Evolutionary conservation across 2,113 vertebrate genomes (phyloP).

Genomic region (Myrmecobius fasciatus): DNA sequence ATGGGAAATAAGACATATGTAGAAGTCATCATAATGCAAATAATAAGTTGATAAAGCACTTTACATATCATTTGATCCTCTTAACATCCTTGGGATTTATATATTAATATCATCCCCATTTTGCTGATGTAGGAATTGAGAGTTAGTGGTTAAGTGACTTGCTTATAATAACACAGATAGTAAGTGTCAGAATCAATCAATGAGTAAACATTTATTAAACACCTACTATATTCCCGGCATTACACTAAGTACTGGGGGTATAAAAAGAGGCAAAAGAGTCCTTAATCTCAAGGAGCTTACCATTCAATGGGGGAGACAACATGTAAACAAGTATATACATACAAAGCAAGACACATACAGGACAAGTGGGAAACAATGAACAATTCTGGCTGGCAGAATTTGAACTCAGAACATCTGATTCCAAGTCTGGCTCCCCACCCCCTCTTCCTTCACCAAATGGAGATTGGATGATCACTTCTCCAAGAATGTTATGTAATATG

Average conservation of each 20-base stretch:
- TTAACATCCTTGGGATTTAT: background rate
- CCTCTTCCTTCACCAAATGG: background rate
- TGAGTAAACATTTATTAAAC: background rate
- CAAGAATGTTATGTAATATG: background rate
- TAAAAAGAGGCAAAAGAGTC: background rate
- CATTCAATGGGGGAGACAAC: background rate
- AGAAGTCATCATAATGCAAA: background rate
- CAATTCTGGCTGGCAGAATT: background rate
- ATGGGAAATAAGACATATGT: background rate
- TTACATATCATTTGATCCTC: background rate
- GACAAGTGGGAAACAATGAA: background rate
- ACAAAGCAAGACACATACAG: background rate
- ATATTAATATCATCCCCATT: background rate
- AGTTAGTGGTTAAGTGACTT: background rate
- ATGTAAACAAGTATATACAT: background rate
- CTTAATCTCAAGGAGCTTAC: background rate
- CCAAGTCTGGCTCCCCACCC: too few relatives aligned
- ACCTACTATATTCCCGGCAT: background rate
- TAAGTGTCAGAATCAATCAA: background rate
- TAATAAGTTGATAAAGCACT: background rate
- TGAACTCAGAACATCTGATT: background rate
- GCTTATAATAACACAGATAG: background rate
- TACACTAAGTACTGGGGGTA: background rate
- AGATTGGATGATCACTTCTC: background rate
- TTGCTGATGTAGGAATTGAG: background rate